Evolutionary conservation across 2,888 invertebrate species (phyloP).

Genomic region (Platynereis dumerilii): DNA sequence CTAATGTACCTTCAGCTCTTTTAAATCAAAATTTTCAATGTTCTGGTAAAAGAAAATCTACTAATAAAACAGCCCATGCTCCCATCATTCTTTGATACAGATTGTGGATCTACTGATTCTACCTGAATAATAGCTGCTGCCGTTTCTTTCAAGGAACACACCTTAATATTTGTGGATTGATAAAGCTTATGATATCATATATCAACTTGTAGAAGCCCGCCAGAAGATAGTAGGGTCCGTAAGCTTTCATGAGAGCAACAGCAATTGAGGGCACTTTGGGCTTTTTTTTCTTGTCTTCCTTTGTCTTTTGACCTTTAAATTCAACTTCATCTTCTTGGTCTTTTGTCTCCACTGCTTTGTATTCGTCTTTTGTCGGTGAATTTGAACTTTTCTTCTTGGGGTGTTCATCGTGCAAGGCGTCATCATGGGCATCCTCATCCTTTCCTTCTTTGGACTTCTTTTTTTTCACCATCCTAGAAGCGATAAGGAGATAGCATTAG

Average conservation of each 20-base stretch:
- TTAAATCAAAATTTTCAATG: too few relatives aligned
- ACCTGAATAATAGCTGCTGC: too few relatives aligned
- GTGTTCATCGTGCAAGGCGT: too few relatives aligned
- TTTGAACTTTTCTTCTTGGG: too few relatives aligned
- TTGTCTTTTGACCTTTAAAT: background rate
- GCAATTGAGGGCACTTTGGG: conserved; percentile 22
- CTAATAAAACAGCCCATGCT: too few relatives aligned
- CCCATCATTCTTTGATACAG: too few relatives aligned
- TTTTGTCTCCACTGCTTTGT: background rate
- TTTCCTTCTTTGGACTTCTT: background rate
- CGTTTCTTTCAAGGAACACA: too few relatives aligned
- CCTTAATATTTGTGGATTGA: conserved; percentile 28
- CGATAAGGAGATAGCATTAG: too few relatives aligned
- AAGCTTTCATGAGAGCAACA: conserved; percentile 16
- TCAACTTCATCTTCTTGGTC: background rate
- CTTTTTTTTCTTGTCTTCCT: conserved; percentile 9
- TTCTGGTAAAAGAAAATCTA: too few relatives aligned
- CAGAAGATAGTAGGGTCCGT: conserved; percentile 27
- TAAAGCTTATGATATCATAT: conserved; percentile 27
- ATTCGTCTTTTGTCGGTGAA: background rate
- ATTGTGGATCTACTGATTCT: too few relatives aligned
- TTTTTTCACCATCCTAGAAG: conserved; percentile 2
- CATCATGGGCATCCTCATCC: too few relatives aligned
- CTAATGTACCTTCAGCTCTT: too few relatives aligned
- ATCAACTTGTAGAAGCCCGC: conserved; percentile 26